phyloP scores from a whole-genome alignment of 2,797 vertebrate species.

The Anguilla marmorata region DNA sequence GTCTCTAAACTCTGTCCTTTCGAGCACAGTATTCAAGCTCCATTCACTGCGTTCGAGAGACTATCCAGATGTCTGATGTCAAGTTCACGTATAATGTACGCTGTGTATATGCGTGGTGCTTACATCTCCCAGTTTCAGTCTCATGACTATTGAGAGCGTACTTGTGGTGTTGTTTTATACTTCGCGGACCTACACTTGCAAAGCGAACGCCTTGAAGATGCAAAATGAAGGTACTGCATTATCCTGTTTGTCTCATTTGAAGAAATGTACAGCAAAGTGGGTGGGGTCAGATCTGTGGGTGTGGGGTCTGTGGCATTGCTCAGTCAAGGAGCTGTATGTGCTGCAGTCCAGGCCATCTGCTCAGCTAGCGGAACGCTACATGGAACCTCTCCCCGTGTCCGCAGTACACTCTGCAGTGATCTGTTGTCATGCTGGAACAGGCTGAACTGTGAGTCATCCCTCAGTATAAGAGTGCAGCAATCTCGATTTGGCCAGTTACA shows the following conservation, averaged over 20 bases:
- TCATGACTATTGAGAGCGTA: too few relatives aligned
- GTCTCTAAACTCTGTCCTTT: neutral
- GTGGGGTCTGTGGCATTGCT: neutral
- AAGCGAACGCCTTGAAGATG: neutral
- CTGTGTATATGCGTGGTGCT: neutral
- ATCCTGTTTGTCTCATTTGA: neutral
- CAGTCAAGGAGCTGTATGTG: neutral
- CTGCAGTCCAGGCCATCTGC: neutral
- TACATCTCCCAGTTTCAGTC: neutral
- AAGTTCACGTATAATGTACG: neutral
- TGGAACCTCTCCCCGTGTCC: neutral
- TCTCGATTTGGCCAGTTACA: neutral
- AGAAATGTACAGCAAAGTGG: neutral
- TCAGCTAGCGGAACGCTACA: neutral
- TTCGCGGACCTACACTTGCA: too few relatives aligned
- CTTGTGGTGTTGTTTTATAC: too few relatives aligned
- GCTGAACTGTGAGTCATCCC: neutral
- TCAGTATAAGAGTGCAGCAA: neutral
- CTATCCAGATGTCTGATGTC: neutral
- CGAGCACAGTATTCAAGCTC: neutral
- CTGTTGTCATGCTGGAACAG: neutral
- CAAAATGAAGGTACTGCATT: neutral
- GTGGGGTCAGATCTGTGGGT: neutral
- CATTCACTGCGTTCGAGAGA: neutral
- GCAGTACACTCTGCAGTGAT: neutral